Conservation (phyloP, 2,113 vertebrate species). For the Salminus brasiliensis region DNA sequence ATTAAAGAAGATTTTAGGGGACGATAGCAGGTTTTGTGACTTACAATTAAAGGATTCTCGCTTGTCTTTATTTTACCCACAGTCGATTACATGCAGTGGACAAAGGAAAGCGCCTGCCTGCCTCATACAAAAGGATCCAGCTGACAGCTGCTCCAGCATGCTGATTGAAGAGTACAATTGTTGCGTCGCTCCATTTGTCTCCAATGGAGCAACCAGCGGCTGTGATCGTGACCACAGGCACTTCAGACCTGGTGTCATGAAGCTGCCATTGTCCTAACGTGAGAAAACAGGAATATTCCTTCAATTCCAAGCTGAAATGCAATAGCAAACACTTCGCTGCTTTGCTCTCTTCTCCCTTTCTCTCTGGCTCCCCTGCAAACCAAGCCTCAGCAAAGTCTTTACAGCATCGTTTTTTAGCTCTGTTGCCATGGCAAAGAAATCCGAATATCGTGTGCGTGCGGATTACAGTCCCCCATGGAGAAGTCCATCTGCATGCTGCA, state of each 20-base stretch:
- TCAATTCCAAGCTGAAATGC: slow-evolving; percentile 65
- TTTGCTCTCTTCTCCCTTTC: slow-evolving; percentile 36
- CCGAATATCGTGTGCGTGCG: slow-evolving; percentile 63
- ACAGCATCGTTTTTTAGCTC: slow-evolving; percentile 61
- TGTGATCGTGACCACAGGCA: slow-evolving; percentile 32
- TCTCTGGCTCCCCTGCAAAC: slow-evolving; percentile 38
- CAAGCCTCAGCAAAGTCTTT: slow-evolving; percentile 53
- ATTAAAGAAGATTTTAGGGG: slow-evolving; percentile 45
- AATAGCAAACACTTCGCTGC: slow-evolving; percentile 55
- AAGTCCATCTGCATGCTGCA: slow-evolving; percentile 32
- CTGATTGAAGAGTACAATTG: slow-evolving; percentile 59
- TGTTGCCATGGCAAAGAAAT: slow-evolving; percentile 64
- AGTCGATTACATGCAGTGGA: slow-evolving; percentile 55
- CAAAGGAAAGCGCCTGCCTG: slow-evolving; percentile 55
- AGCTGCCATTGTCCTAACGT: slow-evolving; percentile 55
- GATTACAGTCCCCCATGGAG: slow-evolving; percentile 49
- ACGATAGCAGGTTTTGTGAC: neutral
- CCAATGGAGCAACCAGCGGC: slow-evolving; percentile 41
- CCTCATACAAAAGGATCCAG: slow-evolving; percentile 69
- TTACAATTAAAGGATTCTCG: slow-evolving; percentile 17
- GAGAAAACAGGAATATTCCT: slow-evolving; percentile 60
- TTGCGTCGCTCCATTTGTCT: slow-evolving; percentile 69
- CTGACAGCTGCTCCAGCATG: slow-evolving; percentile 66
- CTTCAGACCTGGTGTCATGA: slow-evolving; percentile 20
- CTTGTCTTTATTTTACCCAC: slow-evolving; percentile 66